These are phyloP conservation scores for Rhadinocentrus ornatus DNA, from an alignment of 2,797 vertebrate genomes.

Conservation along the genomic window DNA sequence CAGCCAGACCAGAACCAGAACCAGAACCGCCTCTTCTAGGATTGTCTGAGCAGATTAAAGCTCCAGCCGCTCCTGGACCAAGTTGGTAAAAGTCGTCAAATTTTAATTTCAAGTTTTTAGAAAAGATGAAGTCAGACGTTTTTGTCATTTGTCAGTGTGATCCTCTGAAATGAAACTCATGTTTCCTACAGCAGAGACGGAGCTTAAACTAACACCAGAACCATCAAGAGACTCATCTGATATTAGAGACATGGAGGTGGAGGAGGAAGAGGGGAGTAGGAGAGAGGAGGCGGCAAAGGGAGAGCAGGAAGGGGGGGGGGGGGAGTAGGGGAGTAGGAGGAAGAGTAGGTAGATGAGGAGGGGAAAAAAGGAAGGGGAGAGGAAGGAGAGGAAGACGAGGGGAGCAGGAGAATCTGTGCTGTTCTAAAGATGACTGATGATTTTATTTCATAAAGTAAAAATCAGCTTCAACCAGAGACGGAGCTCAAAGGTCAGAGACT, in stretches of 20 bases:
- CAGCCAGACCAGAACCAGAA: no score
- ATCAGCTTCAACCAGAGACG: no score
- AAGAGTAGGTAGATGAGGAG: no score
- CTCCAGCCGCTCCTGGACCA: background rate
- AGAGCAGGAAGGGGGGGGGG: background rate
- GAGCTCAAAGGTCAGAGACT: background rate
- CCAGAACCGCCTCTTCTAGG: no score
- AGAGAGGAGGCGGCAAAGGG: no score
- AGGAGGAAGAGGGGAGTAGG: background rate
- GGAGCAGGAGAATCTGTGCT: background rate
- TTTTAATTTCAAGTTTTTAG: constrained; percentile 60
- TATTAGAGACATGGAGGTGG: constrained; percentile 10
- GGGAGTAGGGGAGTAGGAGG: no score
- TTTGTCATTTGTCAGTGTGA: constrained; percentile 41
- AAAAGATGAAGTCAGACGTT: constrained; percentile 47
- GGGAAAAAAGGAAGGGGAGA: no score
- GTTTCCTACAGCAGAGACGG: constrained; percentile 36
- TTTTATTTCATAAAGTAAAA: background rate
- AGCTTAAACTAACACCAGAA: constrained; percentile 55
- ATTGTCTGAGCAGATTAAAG: background rate
- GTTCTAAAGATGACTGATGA: no score
- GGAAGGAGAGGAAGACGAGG: no score
- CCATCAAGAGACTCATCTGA: constrained; percentile 34
- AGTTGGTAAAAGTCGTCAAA: constrained; percentile 32
- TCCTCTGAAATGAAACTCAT: constrained; percentile 49